Percentiles rank a stretch among this genome's conserved stretches.
Conservation (phyloP, 2,113 vertebrate species). For the Colaptes auratus region DNA sequence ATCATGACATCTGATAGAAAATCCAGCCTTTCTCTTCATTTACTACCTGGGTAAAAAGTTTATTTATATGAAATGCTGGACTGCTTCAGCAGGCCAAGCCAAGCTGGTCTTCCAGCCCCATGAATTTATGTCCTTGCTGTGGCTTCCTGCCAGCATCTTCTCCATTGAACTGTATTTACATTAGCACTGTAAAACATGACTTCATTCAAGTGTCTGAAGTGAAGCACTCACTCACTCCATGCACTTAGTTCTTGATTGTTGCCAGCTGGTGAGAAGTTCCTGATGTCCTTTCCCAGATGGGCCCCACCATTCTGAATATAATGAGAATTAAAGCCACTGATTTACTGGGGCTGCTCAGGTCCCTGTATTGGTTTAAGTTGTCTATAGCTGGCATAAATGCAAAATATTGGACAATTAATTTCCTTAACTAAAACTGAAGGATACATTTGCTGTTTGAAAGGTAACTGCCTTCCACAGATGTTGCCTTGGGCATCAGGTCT, state of each 20-base stretch:
- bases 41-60: conserved; percentile 32
- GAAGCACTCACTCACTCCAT: neutral
- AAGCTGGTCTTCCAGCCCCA: conserved; percentile 15
- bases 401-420: neutral
- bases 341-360: neutral
- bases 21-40: conserved; percentile 2
- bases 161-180: conserved; percentile 54
- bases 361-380: neutral
- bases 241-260: neutral
- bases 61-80: conserved; percentile 22
- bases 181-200: conserved; percentile 41
- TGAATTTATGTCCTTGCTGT: conserved; percentile 35
- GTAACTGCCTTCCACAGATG: neutral
- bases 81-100: neutral
- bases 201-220: conserved; percentile 32
- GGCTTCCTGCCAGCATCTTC: conserved; percentile 28
- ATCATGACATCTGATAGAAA: neutral
- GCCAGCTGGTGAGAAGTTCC: conserved; percentile 12
- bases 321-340: neutral
- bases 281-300: neutral
- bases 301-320: neutral
- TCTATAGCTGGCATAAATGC: neutral
- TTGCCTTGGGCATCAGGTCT: neutral
- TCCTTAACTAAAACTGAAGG: neutral
- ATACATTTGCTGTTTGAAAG: neutral